Conservation (phyloP, 2,797 vertebrate species). For the Clarias laeviceps region DNA sequence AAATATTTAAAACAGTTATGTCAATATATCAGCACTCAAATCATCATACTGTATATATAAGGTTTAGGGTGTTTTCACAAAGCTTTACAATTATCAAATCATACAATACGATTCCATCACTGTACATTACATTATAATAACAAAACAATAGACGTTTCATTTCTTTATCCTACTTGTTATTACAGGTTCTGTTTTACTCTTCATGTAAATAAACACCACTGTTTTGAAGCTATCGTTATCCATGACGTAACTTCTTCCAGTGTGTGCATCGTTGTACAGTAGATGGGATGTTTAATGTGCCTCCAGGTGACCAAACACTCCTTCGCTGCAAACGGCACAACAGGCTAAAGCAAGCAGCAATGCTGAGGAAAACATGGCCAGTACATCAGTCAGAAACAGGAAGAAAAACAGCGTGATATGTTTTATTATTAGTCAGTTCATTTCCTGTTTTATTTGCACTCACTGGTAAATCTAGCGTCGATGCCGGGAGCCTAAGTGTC, state of each 20-base stretch:
- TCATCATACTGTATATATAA: background rate
- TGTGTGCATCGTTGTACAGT: conserved; percentile 45
- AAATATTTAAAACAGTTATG: too few species aligned
- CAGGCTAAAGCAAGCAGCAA: conserved; percentile 64
- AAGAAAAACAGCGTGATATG: background rate
- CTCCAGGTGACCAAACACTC: conserved; percentile 71
- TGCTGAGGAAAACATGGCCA: conserved; percentile 52
- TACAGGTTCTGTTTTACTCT: background rate
- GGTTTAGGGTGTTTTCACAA: background rate
- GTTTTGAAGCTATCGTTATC: conserved; percentile 58
- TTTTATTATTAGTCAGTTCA: background rate
- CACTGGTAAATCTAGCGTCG: conserved; percentile 72
- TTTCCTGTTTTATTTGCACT: conserved; percentile 41
- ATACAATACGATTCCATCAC: background rate
- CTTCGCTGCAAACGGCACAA: conserved; percentile 61
- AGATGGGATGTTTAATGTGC: conserved; percentile 70
- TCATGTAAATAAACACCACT: conserved; percentile 64
- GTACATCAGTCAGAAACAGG: conserved; percentile 21
- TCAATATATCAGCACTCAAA: background rate
- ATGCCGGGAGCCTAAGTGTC: conserved; percentile 46
- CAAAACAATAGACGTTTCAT: background rate
- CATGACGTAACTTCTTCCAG: conserved; percentile 57
- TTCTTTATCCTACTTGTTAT: background rate
- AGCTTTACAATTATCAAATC: background rate
- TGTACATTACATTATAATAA: background rate